These are phyloP conservation scores for Onychomys leucogaster DNA, from an alignment of 2,797 vertebrate genomes.

Conservation along the genomic window DNA sequence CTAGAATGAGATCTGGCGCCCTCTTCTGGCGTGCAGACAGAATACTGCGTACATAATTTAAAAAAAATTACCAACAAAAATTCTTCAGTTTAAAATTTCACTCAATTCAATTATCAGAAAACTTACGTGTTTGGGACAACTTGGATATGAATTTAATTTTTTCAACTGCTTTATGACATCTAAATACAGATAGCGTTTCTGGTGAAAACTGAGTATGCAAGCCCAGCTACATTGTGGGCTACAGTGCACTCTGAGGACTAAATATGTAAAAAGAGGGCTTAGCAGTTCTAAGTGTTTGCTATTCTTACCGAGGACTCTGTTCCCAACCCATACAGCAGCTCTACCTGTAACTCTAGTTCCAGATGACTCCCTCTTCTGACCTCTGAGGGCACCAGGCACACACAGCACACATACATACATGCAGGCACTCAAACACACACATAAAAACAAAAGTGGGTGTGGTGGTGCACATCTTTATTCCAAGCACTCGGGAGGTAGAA, in stretches of 20 bases:
- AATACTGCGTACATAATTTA: no score
- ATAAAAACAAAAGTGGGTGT: neutral
- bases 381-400: neutral
- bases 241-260: neutral
- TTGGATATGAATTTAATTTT: neutral
- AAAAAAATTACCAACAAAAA: neutral
- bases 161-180: slow-evolving; percentile 2
- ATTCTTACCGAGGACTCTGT: neutral
- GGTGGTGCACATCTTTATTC: neutral
- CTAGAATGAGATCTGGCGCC: no score
- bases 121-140: neutral
- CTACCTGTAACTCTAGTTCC: neutral
- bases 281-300: neutral
- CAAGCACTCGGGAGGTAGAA: neutral
- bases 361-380: neutral
- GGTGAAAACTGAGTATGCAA: neutral
- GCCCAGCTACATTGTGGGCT: neutral
- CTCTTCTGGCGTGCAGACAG: no score
- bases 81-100: neutral
- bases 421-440: neutral
- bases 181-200: neutral
- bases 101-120: neutral
- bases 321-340: neutral
- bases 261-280: neutral
- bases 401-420: neutral